Evolutionary conservation across 1,140 invertebrate species (phyloP), one percentile per base, ranked within the genome.

Genomic region (Ctenoplectra terminalis): DNA sequence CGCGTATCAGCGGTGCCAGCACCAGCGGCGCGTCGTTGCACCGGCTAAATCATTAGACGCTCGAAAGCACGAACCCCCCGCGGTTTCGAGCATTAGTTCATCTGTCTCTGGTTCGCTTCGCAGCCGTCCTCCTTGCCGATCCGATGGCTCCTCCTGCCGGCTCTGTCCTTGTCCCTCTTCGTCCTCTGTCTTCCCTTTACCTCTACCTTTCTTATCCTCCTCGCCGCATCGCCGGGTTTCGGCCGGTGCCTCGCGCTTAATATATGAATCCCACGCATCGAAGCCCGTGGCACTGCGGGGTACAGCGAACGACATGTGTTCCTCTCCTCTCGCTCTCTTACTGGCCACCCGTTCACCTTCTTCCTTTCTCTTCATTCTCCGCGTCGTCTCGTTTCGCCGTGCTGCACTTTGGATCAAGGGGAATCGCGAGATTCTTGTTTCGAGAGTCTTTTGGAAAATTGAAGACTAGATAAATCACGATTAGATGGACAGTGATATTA

Each of bases 281-380:
- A 92, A 92, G 88, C 89, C 78, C 89, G 89, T 84, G 87, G 90
- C 92, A 90, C 93, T 83, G 84, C 92, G 93, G 93, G 93, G 87
- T 91, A 93, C 90, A 90, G 81, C 90, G 88, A 93, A 90, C 93
- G 93, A 94, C 93, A 94, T 94, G 92, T 94, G 93, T 94, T 94
- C 90, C 90, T 87, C 89, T 89, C 82, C 54, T 78, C 61, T 54
- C 50, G 63, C 46, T 52, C 72, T 63, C 74, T 61, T 82, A n/a
- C 56, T 58, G 77, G 77, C 23, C 29, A 63, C 17, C 23, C 0
- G 9, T 7, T 40, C 9, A 0, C 4, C 2, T 46, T 81, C 73
- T 56, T 74, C 43, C 54, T 61, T 50, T n/a, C 54, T 71, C 52
- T 67, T 61, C 76, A 71, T 34, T 46, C 60, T 56, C n/a, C 37